These are phyloP conservation scores for Perithous albicinctus DNA, from an alignment of 2,888 invertebrate genomes.

Conservation along the genomic window DNA sequence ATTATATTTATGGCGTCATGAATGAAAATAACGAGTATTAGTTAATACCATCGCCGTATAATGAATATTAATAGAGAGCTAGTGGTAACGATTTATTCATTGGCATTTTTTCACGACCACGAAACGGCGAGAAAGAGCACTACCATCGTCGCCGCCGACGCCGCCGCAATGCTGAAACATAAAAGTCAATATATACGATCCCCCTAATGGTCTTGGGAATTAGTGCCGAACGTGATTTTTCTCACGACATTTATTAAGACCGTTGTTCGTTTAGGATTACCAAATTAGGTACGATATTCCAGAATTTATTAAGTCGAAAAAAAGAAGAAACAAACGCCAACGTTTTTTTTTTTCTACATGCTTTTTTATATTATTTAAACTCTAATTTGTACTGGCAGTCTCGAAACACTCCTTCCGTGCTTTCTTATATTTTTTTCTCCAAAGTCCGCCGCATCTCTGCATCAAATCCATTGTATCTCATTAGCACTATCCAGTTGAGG, in stretches of 20 bases:
- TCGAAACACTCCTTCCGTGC: slow-evolving; percentile 48
- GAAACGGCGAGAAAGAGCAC: slow-evolving; percentile 14
- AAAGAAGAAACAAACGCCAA: slow-evolving; percentile 42
- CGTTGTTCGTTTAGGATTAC: slow-evolving; percentile 56
- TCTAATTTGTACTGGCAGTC: slow-evolving; percentile 60
- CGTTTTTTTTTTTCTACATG: slow-evolving; percentile 59
- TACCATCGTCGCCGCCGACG: too few species aligned
- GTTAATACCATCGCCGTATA: slow-evolving; percentile 35
- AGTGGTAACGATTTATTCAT: slow-evolving; percentile 47
- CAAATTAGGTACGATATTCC: slow-evolving; percentile 52
- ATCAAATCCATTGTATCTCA: slow-evolving; percentile 59
- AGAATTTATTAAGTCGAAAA: slow-evolving; percentile 37
- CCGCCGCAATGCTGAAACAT: slow-evolving; percentile 56
- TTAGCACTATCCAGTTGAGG: slow-evolving; percentile 48
- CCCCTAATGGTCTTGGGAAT: slow-evolving; percentile 58
- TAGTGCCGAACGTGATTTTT: slow-evolving; percentile 66
- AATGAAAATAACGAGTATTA: slow-evolving; percentile 38
- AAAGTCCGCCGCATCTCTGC: slow-evolving; percentile 41
- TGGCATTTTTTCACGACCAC: slow-evolving; percentile 47
- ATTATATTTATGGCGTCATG: slow-evolving; percentile 31
- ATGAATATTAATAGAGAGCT: slow-evolving; percentile 34
- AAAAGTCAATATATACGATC: slow-evolving; percentile 62
- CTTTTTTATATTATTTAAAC: slow-evolving; percentile 63
- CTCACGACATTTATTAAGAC: slow-evolving; percentile 58
- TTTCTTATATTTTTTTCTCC: slow-evolving; percentile 7